Conservation (phyloP, 2,888 invertebrate genomes). For the Aporophyla lueneburgensis region DNA sequence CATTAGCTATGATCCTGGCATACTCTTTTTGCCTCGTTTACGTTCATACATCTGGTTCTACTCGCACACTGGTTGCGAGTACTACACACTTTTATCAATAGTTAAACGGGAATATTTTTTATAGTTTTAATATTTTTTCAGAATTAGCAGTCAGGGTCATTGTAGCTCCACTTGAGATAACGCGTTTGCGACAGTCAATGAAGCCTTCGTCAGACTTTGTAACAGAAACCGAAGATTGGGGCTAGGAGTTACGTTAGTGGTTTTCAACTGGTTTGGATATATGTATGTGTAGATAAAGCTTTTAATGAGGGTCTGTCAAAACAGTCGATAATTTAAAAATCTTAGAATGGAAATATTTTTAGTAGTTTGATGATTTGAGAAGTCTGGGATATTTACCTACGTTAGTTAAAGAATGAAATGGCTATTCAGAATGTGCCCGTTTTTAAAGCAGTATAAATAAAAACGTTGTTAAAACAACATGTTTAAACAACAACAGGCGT, state of each 20-base stretch:
- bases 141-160: conserved; percentile 73
- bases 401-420: neutral
- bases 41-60: no score
- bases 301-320: conserved; percentile 13
- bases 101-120: no score
- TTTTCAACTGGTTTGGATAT: neutral
- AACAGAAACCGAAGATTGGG: conserved; percentile 50
- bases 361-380: neutral
- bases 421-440: neutral
- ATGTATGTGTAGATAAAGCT: conserved; percentile 1
- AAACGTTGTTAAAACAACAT: neutral
- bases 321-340: neutral
- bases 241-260: neutral
- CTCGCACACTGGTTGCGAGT: no score
- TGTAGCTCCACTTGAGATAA: conserved; percentile 72
- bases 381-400: neutral
- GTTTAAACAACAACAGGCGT: no score
- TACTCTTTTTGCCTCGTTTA: no score
- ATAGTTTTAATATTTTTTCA: no score
- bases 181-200: conserved; percentile 73
- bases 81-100: no score
- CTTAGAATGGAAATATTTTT: neutral
- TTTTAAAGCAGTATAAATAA: neutral
- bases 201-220: conserved; percentile 67
- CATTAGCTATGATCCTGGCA: no score